phyloP scores from a whole-genome alignment of 2,113 vertebrate species.

The Entomyzon cyanotis region DNA sequence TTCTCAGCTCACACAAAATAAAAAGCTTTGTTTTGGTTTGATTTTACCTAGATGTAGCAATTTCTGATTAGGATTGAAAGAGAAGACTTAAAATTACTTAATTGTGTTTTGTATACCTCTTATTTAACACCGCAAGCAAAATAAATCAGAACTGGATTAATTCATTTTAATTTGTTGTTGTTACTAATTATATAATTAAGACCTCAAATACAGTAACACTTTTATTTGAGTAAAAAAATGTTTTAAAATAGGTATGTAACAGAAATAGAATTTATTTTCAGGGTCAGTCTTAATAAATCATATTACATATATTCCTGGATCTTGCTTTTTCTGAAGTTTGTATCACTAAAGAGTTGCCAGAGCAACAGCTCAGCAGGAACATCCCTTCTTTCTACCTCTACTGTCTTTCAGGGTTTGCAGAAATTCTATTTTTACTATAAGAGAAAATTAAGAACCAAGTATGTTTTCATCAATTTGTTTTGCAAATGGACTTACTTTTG shows the following conservation, averaged over 20 bases:
- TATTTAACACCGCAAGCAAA: background rate
- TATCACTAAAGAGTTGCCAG: background rate
- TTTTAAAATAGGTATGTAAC: background rate
- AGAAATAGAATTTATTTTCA: background rate
- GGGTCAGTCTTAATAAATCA: background rate
- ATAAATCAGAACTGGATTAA: conserved; percentile 1
- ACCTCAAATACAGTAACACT: background rate
- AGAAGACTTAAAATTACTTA: background rate
- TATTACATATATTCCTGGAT: background rate
- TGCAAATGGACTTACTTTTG: background rate
- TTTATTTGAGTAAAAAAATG: background rate
- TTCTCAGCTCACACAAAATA: background rate
- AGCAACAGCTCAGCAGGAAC: background rate
- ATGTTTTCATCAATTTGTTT: background rate
- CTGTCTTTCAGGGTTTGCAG: background rate
- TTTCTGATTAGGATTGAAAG: background rate
- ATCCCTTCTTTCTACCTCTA: background rate
- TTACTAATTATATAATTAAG: background rate
- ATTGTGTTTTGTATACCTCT: background rate
- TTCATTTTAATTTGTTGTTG: background rate
- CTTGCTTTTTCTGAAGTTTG: background rate
- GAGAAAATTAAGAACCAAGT: background rate
- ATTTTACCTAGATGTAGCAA: background rate
- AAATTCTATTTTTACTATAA: background rate
- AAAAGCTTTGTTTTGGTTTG: background rate